Conservation (phyloP, 2,113 vertebrate species). For the Passer domesticus region DNA sequence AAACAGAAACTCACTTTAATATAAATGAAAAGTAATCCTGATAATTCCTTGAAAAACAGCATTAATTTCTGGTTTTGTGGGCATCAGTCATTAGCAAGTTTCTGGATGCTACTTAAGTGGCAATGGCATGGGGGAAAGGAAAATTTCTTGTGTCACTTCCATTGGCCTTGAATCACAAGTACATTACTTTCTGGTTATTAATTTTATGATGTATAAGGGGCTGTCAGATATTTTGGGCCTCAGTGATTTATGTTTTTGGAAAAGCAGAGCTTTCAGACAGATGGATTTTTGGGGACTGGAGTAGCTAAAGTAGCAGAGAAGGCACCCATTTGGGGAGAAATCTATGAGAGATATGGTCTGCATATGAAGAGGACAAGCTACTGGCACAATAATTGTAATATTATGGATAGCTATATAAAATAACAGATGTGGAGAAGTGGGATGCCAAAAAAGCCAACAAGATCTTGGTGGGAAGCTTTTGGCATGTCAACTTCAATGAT, state of each 20-base stretch:
- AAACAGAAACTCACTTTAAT: background rate
- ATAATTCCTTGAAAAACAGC: background rate
- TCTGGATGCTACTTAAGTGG: background rate
- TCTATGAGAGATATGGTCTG: background rate
- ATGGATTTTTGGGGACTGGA: background rate
- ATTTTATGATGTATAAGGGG: background rate
- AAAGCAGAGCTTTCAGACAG: background rate
- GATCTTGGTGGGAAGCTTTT: constrained; percentile 59
- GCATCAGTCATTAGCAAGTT: background rate
- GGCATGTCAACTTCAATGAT: constrained; percentile 53
- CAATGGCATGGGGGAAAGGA: background rate
- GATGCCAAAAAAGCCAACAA: constrained; percentile 51
- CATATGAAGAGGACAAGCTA: constrained; percentile 40
- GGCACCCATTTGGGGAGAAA: background rate
- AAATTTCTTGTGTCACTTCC: background rate
- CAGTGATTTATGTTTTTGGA: background rate
- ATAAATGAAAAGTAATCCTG: background rate
- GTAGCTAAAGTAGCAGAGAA: background rate
- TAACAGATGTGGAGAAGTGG: constrained; percentile 57
- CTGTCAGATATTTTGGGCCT: constrained; percentile 5
- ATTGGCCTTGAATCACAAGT: background rate
- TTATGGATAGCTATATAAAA: constrained; percentile 53
- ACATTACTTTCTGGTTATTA: background rate
- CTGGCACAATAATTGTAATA: constrained; percentile 45
- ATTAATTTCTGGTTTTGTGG: background rate